These are phyloP conservation scores for Pterois miles DNA, from an alignment of 2,797 vertebrate species.

Conservation along the genomic window DNA sequence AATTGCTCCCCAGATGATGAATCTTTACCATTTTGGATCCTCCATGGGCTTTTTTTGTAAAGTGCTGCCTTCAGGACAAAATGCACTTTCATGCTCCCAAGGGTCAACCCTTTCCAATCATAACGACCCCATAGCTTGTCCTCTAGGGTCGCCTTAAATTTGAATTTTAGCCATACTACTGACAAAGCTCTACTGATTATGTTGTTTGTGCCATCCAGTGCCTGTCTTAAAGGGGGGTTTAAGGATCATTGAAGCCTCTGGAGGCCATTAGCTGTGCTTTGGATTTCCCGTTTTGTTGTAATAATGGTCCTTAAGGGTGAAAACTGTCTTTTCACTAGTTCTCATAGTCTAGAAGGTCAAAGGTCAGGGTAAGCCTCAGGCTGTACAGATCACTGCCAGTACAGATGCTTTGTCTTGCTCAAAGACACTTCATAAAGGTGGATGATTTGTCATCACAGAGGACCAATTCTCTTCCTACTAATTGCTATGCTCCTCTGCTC, in stretches of 20 bases:
- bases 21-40: background rate
- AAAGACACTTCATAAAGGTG: background rate
- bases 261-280: background rate
- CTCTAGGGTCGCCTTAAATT: background rate
- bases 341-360: background rate
- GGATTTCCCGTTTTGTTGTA: background rate
- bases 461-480: background rate
- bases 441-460: slow-evolving; percentile 9
- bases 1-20: background rate
- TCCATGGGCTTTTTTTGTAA: background rate
- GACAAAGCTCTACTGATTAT: background rate
- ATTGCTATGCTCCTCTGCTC: slow-evolving; percentile 28
- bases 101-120: background rate
- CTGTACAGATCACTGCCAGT: background rate
- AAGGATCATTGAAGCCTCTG: background rate
- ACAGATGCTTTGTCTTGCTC: background rate
- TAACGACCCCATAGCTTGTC: background rate
- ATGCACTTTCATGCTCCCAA: background rate
- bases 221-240: background rate
- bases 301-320: background rate
- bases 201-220: background rate
- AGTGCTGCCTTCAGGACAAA: background rate
- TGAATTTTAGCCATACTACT: background rate
- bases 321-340: background rate
- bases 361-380: background rate